Base-by-base conservation (phyloP, 2,888 invertebrate genomes). In the Lathronympha strigana region DNA sequence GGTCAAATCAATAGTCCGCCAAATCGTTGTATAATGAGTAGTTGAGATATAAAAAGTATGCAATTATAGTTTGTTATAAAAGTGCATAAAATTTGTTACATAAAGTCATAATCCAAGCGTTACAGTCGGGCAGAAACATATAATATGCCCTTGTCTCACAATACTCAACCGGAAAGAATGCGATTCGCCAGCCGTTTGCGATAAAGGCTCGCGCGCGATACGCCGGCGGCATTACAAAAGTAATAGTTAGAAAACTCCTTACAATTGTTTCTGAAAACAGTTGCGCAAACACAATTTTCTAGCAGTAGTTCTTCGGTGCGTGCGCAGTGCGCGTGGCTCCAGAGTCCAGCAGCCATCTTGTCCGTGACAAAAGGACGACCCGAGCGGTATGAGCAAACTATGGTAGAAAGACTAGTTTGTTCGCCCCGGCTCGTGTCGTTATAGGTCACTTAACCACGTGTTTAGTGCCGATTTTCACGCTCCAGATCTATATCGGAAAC, bases 341-440 rank as follows among this genome's bases (percentile, higher is more conserved):
- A 76, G 79, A 76, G 83, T 9, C 13, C 47, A 23, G 47, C 23
- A 47, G 13, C n/a, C 23, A 78, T 15, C 77, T 78, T 80, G 72
- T 28, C 13, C 28, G 80, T 78, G 73, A 75, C 47, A 28, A n/a
- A n/a, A 61, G 67, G 86, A 81, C 85, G 81, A 92, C 92, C 92
- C 91, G 92, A 92, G 92, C 92, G 91, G 92, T 80, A 82, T 90
- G 92, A 90, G 85, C 92, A 92, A 91, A 91, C 92, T 92, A 84
- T 87, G 75, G 72, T 66, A 73, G 68, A 75, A 71, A 74, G 70
- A 77, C 80, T 86, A 92, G 92, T 92, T 92, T 92, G 92, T 92
- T 92, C 92, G 92, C 92, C 92, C 91, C 92, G 91, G 90, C 92
- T 92, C 92, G 92, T 87, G 92, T 92, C 88, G 90, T 78, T 76